Evolutionary conservation across 2,113 vertebrate genomes (phyloP).

Genomic region (Sturnus vulgaris): DNA sequence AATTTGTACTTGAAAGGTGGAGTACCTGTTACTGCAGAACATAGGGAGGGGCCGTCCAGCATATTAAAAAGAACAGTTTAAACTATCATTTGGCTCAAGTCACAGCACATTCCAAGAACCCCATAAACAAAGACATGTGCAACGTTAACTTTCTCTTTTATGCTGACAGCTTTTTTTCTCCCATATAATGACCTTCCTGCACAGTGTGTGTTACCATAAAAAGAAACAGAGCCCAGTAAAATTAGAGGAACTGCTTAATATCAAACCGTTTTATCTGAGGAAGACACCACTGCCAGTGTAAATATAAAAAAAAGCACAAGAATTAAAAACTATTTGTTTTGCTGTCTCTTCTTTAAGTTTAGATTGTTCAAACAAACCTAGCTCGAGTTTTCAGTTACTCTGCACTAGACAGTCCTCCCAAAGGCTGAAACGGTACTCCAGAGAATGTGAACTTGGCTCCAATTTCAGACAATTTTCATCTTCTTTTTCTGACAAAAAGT

Average conservation of each 20-base stretch:
- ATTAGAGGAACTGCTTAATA: constrained; percentile 76
- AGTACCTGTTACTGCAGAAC: constrained; percentile 24
- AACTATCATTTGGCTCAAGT: constrained; percentile 63
- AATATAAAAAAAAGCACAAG: constrained; percentile 68
- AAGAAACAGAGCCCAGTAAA: constrained; percentile 70
- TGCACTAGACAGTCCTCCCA: not conserved
- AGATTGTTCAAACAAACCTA: constrained; percentile 64
- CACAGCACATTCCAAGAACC: constrained; percentile 70
- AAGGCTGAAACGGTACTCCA: constrained; percentile 39
- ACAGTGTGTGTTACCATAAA: constrained; percentile 76
- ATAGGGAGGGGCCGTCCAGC: not conserved
- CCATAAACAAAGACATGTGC: constrained; percentile 75
- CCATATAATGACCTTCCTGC: constrained; percentile 76
- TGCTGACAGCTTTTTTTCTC: constrained; percentile 71
- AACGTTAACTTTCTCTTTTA: constrained; percentile 75
- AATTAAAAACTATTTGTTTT: constrained; percentile 70
- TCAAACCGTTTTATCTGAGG: constrained; percentile 72
- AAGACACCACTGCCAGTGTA: constrained; percentile 67
- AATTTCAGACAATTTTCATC: constrained; percentile 44
- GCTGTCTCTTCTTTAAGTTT: constrained; percentile 65
- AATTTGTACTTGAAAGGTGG: constrained; percentile 22
- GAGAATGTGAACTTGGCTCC: constrained; percentile 50
- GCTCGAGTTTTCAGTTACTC: constrained; percentile 34
- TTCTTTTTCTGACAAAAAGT: constrained; percentile 20
- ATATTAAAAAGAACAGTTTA: constrained; percentile 37